Evolutionary conservation across 2,888 invertebrate species (phyloP), one percentile per base, ranked within the genome.

Genomic region (Philaethria dido): DNA sequence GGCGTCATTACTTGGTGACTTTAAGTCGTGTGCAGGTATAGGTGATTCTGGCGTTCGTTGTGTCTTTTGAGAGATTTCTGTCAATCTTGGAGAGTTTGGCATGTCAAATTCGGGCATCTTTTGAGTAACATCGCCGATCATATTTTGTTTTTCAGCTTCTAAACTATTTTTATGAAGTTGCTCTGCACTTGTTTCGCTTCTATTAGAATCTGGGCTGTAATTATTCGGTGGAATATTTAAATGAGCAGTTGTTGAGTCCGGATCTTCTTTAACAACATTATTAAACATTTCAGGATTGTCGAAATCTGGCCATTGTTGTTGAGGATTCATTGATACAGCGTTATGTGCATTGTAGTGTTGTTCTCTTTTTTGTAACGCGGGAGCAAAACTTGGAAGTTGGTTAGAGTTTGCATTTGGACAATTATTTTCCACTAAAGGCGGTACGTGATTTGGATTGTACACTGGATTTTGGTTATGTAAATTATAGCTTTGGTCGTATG

Each of bases 211-310:
- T 25, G 93, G 93, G 72, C 93, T 93, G 59, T 88, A 93, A 76
- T 94, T 92, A 74, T 93, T 93, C 44, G 88, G 84, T 44, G 89
- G 83, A 18, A 87, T 74, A 71, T 91, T 92, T 45, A 92, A 80
- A 83, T 92, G 94, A 61, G 94, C 93, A 14, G 95, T 96, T 0
- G 96, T 96, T 14, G 96, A 96, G 77, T 96, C 96, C 0, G 96
- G 96, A 77, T 96, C 96, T 73, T 96, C 96, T 80, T 96, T 96
- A 0, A 93, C 89, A n/a, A 93, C 94, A 72, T 93, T 93, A 64
- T 82, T 89, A 64, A 93, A 93, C 55, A 91, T 82, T 78, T 93
- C 93, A 4, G 87, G 69, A 66, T 86, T 87, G 47, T 83, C 81
- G 72, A 92, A 93, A 71, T 93, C 93, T 1, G 88, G 84, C 93